Evolutionary conservation across 2,797 vertebrate genomes (phyloP).

Genomic region (Trachurus trachurus): DNA sequence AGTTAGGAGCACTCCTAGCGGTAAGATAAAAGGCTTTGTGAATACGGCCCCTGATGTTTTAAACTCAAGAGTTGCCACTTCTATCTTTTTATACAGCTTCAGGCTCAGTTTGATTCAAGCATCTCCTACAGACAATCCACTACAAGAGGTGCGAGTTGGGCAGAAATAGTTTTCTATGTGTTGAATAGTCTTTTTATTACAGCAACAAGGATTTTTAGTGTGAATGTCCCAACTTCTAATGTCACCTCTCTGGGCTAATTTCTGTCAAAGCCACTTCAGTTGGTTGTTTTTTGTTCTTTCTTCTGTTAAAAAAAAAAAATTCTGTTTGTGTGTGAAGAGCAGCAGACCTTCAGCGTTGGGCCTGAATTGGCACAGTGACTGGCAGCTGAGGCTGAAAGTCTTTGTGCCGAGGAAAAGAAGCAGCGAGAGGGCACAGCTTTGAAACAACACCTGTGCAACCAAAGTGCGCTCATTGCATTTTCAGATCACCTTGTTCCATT

Average conservation of each 20-base stretch:
- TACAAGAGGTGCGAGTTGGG: neutral
- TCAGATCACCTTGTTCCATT: constrained; percentile 57
- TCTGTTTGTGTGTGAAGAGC: constrained; percentile 45
- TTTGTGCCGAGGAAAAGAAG: constrained; percentile 51
- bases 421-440: constrained; percentile 32
- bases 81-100: too few relatives aligned
- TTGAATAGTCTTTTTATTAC: constrained; percentile 3
- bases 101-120: neutral
- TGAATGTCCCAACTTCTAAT: constrained; percentile 24
- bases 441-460: constrained; percentile 47
- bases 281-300: neutral
- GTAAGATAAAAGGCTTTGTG: too few relatives aligned
- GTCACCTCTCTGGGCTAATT: constrained; percentile 17
- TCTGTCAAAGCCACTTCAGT: constrained; percentile 11
- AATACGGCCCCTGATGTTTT: too few relatives aligned
- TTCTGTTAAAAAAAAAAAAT: constrained; percentile 12
- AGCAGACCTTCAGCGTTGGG: constrained; percentile 53
- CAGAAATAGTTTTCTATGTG: neutral
- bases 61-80: too few relatives aligned
- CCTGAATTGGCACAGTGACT: constrained; percentile 34
- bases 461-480: constrained; percentile 35
- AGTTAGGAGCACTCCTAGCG: too few relatives aligned
- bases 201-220: constrained; percentile 1
- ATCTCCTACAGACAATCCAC: neutral
- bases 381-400: constrained; percentile 22